A percentile compares a stretch with the other conserved stretches of the same genome.
phyloP scores from a whole-genome alignment of 2,797 vertebrate species.

The Chelmon rostratus region DNA sequence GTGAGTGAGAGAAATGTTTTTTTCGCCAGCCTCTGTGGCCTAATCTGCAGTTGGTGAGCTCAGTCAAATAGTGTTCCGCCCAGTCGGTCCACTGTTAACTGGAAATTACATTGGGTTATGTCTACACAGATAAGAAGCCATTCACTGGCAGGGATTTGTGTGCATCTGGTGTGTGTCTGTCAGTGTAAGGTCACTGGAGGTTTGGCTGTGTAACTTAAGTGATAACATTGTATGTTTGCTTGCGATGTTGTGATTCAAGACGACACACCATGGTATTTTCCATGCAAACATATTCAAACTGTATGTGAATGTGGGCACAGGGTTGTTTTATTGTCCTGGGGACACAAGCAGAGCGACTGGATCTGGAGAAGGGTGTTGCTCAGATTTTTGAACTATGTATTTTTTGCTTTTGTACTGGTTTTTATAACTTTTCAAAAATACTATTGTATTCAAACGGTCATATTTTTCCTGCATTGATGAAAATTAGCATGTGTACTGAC shows the following conservation, averaged over 20 bases:
- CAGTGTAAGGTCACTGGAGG: not conserved
- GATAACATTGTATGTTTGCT: conserved; percentile 9
- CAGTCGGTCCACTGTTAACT: conserved; percentile 21
- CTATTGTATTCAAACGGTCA: not conserved
- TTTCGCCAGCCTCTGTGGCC: conserved; percentile 28
- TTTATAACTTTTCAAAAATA: not conserved
- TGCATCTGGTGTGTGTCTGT: conserved; percentile 6
- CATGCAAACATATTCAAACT: conserved; percentile 48
- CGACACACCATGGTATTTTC: conserved; percentile 16
- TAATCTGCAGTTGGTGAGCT: conserved; percentile 29
- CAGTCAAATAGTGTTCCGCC: conserved; percentile 23
- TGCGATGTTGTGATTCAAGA: conserved; percentile 26
- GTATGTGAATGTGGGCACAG: not conserved
- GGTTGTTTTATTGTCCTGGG: not conserved
- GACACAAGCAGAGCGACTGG: not conserved
- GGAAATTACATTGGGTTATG: conserved; percentile 19
- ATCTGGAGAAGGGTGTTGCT: not conserved
- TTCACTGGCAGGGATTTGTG: conserved; percentile 28
- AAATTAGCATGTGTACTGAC: not conserved
- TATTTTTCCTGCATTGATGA: not conserved
- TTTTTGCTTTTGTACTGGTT: not conserved
- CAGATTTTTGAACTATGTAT: not conserved
- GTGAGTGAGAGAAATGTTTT: conserved; percentile 50
- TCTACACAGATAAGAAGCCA: conserved; percentile 42
- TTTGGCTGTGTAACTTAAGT: conserved; percentile 1